Conservation (phyloP, 2,888 invertebrate genomes). For the Malthinus flaveolus region DNA sequence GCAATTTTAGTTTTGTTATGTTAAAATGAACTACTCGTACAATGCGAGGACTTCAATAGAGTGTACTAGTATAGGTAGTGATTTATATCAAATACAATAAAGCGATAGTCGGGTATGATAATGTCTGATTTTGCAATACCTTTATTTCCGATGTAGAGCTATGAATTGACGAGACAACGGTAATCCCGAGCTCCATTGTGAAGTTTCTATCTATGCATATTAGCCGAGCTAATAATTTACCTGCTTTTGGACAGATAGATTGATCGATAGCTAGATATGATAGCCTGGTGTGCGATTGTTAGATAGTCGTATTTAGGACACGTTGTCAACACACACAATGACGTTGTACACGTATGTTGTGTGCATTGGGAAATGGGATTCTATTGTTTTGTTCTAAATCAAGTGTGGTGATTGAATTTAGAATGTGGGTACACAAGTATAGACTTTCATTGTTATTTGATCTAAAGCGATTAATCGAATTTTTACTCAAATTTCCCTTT, state of each 20-base stretch:
- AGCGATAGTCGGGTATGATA: neutral
- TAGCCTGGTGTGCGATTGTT: slow-evolving; percentile 24
- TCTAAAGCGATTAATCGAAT: slow-evolving; percentile 21
- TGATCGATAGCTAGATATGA: slow-evolving; percentile 28
- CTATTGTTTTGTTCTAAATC: slow-evolving; percentile 27
- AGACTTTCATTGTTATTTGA: slow-evolving; percentile 24
- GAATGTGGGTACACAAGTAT: slow-evolving; percentile 20
- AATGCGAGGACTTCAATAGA: too few relatives aligned
- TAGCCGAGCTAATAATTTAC: slow-evolving; percentile 25
- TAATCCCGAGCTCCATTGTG: slow-evolving; percentile 12
- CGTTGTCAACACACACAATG: slow-evolving; percentile 27
- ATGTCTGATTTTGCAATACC: slow-evolving; percentile 2
- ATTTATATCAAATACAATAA: neutral
- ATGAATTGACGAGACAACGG: slow-evolving; percentile 4
- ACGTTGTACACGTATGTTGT: slow-evolving; percentile 28
- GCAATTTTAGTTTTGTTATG: too few relatives aligned
- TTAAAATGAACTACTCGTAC: too few relatives aligned
- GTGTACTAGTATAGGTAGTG: too few relatives aligned
- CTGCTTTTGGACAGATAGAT: slow-evolving; percentile 22
- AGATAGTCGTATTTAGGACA: slow-evolving; percentile 26
- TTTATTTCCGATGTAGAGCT: slow-evolving; percentile 1
- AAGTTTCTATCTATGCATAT: slow-evolving; percentile 23
- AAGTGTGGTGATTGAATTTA: slow-evolving; percentile 30
- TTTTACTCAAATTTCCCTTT: slow-evolving; percentile 13
- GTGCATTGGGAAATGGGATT: slow-evolving; percentile 28